Percentiles rank a stretch among this genome's conserved stretches.
These are phyloP conservation scores for Apamea anceps DNA, from an alignment of 2,888 invertebrate species.

Conservation along the genomic window DNA sequence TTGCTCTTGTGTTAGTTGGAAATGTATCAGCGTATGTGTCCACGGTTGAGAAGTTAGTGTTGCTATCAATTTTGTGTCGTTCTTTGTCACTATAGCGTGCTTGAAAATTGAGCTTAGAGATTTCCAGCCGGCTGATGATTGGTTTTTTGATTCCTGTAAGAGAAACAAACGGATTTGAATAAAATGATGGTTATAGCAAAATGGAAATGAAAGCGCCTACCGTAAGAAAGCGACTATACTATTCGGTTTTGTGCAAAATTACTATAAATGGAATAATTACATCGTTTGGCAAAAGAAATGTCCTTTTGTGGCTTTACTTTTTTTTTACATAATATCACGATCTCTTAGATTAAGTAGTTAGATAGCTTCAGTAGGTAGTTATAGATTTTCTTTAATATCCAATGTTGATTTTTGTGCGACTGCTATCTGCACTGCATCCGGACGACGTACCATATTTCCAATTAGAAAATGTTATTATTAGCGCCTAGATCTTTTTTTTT, in stretches of 20 bases:
- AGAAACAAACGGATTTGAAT: neutral
- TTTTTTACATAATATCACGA: neutral
- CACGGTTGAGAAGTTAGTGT: constrained; percentile 84
- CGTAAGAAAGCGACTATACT: neutral
- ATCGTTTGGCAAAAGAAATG: neutral
- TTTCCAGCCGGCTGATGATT: constrained; percentile 84
- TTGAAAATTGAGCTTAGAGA: constrained; percentile 83
- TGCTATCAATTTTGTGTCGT: constrained; percentile 80
- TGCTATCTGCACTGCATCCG: neutral
- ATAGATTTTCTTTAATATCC: too few species aligned
- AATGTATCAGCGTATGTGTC: constrained; percentile 84
- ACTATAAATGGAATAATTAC: neutral
- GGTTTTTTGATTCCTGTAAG: constrained; percentile 79
- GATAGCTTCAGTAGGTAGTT: neutral
- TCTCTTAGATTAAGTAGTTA: too few species aligned
- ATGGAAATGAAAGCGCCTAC: neutral
- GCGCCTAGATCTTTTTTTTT: too few species aligned
- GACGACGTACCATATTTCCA: neutral
- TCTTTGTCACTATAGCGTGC: constrained; percentile 81
- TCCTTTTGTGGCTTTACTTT: neutral
- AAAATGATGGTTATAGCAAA: neutral
- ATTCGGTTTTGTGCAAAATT: neutral
- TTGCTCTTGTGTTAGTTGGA: constrained; percentile 82
- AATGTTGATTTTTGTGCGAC: neutral
- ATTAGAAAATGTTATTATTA: neutral